Base-by-base conservation (phyloP, 2,113 vertebrate genomes). In the Vidua chalybeata region DNA sequence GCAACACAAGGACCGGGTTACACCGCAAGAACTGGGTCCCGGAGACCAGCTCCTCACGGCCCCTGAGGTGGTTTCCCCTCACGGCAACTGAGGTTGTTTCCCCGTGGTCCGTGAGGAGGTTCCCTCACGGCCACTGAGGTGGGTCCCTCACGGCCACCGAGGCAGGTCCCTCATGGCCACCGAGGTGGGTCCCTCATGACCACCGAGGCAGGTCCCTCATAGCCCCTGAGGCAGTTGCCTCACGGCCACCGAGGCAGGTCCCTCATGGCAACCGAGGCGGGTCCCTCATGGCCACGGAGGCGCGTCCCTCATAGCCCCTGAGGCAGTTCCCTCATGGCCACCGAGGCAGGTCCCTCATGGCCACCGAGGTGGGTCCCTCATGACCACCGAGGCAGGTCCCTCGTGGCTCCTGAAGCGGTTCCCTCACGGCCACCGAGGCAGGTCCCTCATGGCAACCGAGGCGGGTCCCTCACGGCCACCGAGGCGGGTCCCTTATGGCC, bases 131-230 rank as follows among this genome's bases (percentile, higher is more conserved):
- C 18, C 37, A 8, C 33, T 3, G 4, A n/a, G 22, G 15, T 5
- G 0, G 20, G 6, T 11, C 28, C 41, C 20, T 45, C 10, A 48
- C 2, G 14, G 20, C 13, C 61, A 13, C 12, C 4, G 6, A 14
- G 39, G 18, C 7, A 7, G 15, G 6, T 62, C 26, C 61, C 26
- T 61, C 58, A 55, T 6, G 52, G 55, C 56, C 33, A 12, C 61
- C 13, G 8, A 62, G 59, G 16, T 4, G 3, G 58, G 3, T 10
- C 33, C 58, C 23, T 37, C 7, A 43, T 3, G 20, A 20, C 13
- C 55, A 9, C 20, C 7, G 20, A 51, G 56, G 22, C 5, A 15
- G 16, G 11, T 28, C 26, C 35, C 35, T 61, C n/a, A 37, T 2
- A 2, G 15, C 31, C 21, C 10, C 13, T 3, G 4, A 31, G 19